Conservation (phyloP, 2,113 vertebrate species). For the Carettochelys insculpta region DNA sequence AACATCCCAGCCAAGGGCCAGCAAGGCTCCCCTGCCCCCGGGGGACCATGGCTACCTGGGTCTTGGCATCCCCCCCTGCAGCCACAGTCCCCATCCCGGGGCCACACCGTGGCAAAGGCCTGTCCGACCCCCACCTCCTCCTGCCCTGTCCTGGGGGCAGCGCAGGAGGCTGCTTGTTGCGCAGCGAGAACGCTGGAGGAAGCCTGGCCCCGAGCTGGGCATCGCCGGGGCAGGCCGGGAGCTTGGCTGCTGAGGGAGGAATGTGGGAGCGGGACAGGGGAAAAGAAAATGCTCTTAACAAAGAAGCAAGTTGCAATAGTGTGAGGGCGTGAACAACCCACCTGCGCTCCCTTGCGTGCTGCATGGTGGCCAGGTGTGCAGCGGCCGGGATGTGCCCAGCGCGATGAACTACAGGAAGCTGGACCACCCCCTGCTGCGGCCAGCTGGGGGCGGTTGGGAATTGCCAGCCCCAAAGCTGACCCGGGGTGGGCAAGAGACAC, state of each 20-base stretch:
- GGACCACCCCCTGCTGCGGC: accelerated
- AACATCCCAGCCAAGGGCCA: background rate
- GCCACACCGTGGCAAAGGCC: background rate
- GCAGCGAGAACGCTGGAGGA: background rate
- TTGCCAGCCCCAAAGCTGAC: background rate
- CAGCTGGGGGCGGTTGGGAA: background rate
- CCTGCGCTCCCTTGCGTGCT: background rate
- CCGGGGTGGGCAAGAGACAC: no score
- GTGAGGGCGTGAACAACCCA: background rate
- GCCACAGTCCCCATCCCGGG: slow-evolving; percentile 1
- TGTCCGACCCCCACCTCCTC: background rate
- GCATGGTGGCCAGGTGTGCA: accelerated
- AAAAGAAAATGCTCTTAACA: background rate
- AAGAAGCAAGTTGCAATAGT: background rate
- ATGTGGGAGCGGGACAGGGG: background rate
- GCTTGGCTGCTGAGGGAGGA: no score
- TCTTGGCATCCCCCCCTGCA: background rate
- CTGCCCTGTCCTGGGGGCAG: background rate
- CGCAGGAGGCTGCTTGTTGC: background rate
- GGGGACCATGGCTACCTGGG: background rate
- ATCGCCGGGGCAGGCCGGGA: no score
- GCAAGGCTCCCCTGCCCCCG: slow-evolving; percentile 18
- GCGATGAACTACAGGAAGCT: accelerated
- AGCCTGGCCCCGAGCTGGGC: no score
- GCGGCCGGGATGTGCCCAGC: background rate